Conservation (phyloP, 2,113 vertebrate genomes). For the Pedionomus torquatus region DNA sequence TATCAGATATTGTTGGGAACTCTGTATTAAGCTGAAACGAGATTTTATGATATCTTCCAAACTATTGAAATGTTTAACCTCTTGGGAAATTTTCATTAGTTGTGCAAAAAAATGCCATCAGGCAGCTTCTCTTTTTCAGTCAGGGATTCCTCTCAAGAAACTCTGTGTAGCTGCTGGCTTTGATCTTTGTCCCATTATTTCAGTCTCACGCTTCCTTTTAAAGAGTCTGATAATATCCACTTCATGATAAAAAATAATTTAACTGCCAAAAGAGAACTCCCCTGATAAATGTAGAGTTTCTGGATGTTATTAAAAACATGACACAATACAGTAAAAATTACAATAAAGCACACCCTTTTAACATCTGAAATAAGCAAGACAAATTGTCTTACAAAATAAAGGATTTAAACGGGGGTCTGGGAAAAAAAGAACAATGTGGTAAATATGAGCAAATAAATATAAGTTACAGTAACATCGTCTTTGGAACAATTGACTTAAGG, state of each 20-base stretch:
- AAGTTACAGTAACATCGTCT: neutral
- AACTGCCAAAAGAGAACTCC: conserved; percentile 11
- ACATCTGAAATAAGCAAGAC: neutral
- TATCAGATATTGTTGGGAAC: neutral
- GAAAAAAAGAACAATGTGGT: neutral
- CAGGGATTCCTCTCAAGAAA: conserved; percentile 18
- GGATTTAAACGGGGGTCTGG: neutral
- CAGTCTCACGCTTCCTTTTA: neutral
- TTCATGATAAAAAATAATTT: conserved; percentile 44
- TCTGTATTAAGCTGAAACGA: neutral
- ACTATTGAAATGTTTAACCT: neutral
- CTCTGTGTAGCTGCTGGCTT: neutral
- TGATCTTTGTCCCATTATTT: conserved; percentile 50
- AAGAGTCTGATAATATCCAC: neutral
- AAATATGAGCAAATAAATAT: neutral
- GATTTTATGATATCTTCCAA: conserved; percentile 18
- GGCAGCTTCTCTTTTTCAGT: neutral
- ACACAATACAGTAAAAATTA: neutral
- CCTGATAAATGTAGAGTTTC: conserved; percentile 1
- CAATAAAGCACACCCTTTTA: neutral
- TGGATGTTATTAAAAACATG: neutral
- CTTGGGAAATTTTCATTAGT: conserved; percentile 32
- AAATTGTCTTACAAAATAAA: neutral
- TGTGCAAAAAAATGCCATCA: neutral
- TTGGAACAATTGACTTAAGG: neutral